Conservation (phyloP, 2,888 invertebrate genomes). For the Alloscopus bannaensis region DNA sequence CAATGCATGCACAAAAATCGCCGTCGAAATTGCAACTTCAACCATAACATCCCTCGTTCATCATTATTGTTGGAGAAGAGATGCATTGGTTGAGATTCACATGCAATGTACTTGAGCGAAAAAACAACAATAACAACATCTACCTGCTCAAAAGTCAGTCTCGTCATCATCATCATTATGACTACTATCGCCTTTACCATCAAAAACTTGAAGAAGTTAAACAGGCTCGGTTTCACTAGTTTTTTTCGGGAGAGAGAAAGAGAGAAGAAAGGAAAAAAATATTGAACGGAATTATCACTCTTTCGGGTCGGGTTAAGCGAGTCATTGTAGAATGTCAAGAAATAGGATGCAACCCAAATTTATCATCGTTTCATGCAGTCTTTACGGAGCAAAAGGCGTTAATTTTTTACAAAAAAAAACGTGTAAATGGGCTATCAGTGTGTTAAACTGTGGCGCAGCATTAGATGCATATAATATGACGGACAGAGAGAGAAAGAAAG, state of each 20-base stretch:
- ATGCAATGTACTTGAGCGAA: too few species aligned
- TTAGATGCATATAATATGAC: too few species aligned
- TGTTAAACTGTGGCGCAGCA: too few species aligned
- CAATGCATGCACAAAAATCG: not conserved
- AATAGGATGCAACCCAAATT: too few species aligned
- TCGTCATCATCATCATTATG: constrained; percentile 2
- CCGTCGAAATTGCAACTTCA: not conserved
- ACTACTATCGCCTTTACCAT: not conserved
- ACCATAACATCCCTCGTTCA: constrained; percentile 20
- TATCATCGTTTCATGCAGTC: too few species aligned
- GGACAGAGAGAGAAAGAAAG: not conserved
- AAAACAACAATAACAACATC: constrained; percentile 20
- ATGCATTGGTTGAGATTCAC: not conserved
- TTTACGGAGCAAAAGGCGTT: too few species aligned
- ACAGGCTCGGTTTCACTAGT: constrained; percentile 4
- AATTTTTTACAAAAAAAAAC: too few species aligned
- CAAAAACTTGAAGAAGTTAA: not conserved
- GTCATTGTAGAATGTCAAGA: too few species aligned
- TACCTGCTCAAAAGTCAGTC: not conserved
- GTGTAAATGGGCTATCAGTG: too few species aligned
- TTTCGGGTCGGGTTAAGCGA: too few species aligned
- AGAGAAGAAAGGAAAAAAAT: not conserved
- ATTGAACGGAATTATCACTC: too few species aligned
- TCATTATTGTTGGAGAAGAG: constrained; percentile 8
- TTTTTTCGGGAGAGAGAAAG: not conserved